Conservation (phyloP, 2,113 vertebrate genomes). For the Rhinolophus sinicus region DNA sequence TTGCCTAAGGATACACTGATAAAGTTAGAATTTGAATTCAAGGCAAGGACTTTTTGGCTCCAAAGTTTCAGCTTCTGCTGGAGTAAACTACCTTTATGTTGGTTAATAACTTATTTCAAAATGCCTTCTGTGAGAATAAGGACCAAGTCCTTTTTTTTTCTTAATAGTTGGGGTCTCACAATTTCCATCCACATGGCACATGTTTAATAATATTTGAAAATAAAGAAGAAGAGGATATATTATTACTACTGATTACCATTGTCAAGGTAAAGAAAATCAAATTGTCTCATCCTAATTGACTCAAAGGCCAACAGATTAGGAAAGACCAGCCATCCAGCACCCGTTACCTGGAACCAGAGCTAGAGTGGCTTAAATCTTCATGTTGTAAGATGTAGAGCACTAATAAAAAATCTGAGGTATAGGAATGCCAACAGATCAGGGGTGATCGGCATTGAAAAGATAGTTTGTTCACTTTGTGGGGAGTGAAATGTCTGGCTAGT, state of each 20-base stretch:
- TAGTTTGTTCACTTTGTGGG: not conserved
- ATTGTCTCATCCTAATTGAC: not conserved
- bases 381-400: not conserved
- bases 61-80: not conserved
- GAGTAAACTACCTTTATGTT: not conserved
- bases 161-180: not conserved
- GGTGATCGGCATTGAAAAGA: not conserved
- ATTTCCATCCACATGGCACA: not conserved
- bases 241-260: not conserved
- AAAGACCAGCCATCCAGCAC: not conserved
- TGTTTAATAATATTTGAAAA: slow-evolving; percentile 40
- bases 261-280: not conserved
- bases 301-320: not conserved
- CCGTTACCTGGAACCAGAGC: not conserved
- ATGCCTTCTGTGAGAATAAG: not conserved
- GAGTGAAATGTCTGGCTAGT: no score
- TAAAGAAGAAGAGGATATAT: not conserved
- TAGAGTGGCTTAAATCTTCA: not conserved
- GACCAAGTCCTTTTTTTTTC: not conserved
- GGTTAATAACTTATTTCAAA: not conserved
- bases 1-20: not conserved
- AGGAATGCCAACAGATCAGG: not conserved
- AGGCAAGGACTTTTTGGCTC: not conserved
- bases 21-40: not conserved
- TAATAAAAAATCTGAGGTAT: not conserved